Base-by-base conservation (phyloP, 2,113 vertebrate species). In the Phalacrocorax brasilianus region DNA sequence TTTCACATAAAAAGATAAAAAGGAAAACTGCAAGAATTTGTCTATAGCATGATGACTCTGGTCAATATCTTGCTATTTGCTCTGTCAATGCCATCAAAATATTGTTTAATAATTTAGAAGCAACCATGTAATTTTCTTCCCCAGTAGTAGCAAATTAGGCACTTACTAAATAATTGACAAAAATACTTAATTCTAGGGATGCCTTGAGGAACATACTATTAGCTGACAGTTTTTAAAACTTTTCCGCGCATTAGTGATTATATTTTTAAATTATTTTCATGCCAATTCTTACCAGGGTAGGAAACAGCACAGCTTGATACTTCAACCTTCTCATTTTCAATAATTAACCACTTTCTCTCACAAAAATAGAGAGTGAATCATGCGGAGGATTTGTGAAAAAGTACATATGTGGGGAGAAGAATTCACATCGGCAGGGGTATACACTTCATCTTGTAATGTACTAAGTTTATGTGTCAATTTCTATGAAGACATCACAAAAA, bases 101-200 rank as follows among this genome's bases (percentile, higher is more conserved):
- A 97, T 95, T 97, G 95, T 97, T 98, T 98, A 97, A 98, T 98
- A 98, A 98, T 98, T 98, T 97, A 98, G 96, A 96, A 97, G 89
- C 74, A 97, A 92, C 95, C 90, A 93, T 97, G 97, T 97, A 96
- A 98, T 98, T 98, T 98, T 98, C 96, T 97, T 98, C 83, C 66
- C 81, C 79, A 97, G 91, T 63, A 98, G 95, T 93, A 97, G 92
- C 95, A 98, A 98, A 98, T 98, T 97, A 98, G 97, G 96, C 93
- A 96, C 97, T 98, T 98, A 98, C 97, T 97, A 98, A 98, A 98
- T 98, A 98, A 98, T 97, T 98, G 96, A 97, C 85, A 95, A 96
- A 97, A 98, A 97, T 93, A 97, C 90, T 97, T 98, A 98, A 98
- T 98, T 98, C 91, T 97, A 97, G 97, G 88, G 94, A 93, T 92